Evolutionary conservation across 2,113 vertebrate species (phyloP).

Genomic region (Excalfactoria chinensis): DNA sequence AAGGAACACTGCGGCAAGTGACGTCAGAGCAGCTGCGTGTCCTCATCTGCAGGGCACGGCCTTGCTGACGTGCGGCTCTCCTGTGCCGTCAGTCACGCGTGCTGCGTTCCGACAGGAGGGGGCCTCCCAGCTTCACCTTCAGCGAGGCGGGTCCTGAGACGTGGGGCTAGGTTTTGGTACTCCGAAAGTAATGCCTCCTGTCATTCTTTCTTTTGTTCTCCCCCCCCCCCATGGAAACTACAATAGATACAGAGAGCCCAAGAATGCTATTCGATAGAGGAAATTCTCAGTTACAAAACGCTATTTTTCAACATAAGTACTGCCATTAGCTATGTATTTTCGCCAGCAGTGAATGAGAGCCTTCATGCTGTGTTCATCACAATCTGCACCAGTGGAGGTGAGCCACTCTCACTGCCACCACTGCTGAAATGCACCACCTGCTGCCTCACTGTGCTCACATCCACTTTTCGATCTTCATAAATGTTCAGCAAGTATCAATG

Average conservation of each 20-base stretch:
- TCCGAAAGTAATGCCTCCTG: too few relatives aligned
- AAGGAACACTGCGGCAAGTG: not conserved
- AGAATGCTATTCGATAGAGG: not conserved
- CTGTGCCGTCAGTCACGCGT: not conserved
- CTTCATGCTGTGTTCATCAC: not conserved
- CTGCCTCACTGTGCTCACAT: not conserved
- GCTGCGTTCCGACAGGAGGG: slow-evolving; percentile 9
- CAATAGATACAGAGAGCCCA: too few relatives aligned
- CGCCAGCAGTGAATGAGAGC: not conserved
- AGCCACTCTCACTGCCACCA: not conserved
- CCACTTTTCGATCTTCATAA: not conserved
- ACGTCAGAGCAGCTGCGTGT: not conserved
- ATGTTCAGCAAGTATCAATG: not conserved
- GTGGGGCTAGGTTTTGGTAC: not conserved
- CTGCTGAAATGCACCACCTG: not conserved
- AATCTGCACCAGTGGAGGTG: not conserved
- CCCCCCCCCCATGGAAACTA: too few relatives aligned
- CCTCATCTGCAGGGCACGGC: not conserved
- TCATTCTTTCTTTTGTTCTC: too few relatives aligned
- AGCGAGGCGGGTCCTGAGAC: not conserved
- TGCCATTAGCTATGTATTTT: not conserved
- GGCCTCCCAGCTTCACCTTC: slow-evolving; percentile 42
- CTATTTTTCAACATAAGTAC: not conserved
- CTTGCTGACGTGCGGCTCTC: not conserved
- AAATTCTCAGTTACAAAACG: not conserved